Percentiles rank a stretch among this genome's conserved stretches.
Evolutionary conservation across 2,888 invertebrate species (phyloP).

Genomic region (Invenusta paracnida): DNA sequence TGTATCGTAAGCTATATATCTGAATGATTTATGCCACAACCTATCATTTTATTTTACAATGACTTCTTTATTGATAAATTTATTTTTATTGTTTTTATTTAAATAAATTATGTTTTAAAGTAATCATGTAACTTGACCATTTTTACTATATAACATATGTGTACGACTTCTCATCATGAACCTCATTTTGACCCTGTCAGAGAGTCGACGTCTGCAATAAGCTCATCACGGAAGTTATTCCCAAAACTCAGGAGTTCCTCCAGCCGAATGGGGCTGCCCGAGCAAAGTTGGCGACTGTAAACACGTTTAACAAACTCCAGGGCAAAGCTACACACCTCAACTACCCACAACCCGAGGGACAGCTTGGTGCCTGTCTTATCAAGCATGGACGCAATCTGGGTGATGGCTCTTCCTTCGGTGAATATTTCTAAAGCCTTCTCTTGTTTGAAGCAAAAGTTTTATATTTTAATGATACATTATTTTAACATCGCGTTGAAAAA

Average conservation of each 20-base stretch:
- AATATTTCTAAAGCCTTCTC: neutral
- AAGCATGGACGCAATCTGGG: constrained; percentile 81
- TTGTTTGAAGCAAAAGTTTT: neutral
- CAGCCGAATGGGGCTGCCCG: constrained; percentile 83
- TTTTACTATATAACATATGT: too few relatives aligned
- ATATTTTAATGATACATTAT: too few relatives aligned
- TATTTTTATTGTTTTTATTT: too few relatives aligned
- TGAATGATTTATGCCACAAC: too few relatives aligned
- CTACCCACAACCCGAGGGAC: constrained; percentile 90
- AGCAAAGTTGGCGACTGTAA: constrained; percentile 63
- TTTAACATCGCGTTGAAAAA: too few relatives aligned
- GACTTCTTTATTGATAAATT: too few relatives aligned
- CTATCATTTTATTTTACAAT: too few relatives aligned
- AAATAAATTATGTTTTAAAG: too few relatives aligned
- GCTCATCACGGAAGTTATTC: constrained; percentile 88
- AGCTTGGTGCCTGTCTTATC: constrained; percentile 91
- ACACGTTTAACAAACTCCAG: constrained; percentile 81
- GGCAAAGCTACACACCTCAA: constrained; percentile 92
- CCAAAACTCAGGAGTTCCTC: constrained; percentile 93
- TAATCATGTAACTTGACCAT: too few relatives aligned
- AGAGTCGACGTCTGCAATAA: constrained; percentile 97
- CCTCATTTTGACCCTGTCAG: constrained; percentile 62
- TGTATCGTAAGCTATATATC: too few relatives aligned
- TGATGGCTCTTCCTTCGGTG: constrained; percentile 56
- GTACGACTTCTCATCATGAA: neutral